A percentile compares a stretch with the other conserved stretches of the same genome.
phyloP scores from a whole-genome alignment of 2,888 invertebrate species.

The Agrenia bidenticulata region DNA sequence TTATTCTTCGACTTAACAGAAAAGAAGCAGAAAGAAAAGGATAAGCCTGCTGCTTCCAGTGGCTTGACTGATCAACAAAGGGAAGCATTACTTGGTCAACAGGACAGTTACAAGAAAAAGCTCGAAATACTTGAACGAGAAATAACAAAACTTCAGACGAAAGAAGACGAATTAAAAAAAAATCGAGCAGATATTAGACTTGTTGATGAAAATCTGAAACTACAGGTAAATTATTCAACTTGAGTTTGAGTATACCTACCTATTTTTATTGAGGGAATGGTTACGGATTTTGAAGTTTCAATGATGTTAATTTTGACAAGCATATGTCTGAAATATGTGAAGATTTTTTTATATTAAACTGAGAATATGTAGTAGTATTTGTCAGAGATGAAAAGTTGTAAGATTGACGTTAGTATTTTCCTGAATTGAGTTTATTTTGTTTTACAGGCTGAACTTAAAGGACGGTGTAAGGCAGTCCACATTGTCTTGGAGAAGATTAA shows the following conservation, averaged over 20 bases:
- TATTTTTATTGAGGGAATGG: not conserved
- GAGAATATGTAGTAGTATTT: constrained; percentile 10
- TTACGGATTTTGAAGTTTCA: not conserved
- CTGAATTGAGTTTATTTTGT: too few relatives aligned
- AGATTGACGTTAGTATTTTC: not conserved
- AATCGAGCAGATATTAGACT: constrained; percentile 41
- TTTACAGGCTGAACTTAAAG: constrained; percentile 72
- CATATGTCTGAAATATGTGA: constrained; percentile 33
- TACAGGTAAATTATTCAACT: constrained; percentile 67
- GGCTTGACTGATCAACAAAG: constrained; percentile 63
- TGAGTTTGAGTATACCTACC: constrained; percentile 16
- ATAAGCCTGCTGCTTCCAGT: constrained; percentile 19
- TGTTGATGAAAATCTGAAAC: constrained; percentile 71
- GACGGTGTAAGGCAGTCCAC: constrained; percentile 77
- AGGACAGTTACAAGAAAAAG: constrained; percentile 78
- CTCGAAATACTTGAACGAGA: constrained; percentile 72
- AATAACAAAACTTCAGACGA: constrained; percentile 73
- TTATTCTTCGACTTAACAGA: constrained; percentile 13
- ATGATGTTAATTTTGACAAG: constrained; percentile 39
- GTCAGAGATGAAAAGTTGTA: not conserved
- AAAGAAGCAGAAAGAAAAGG: constrained; percentile 35
- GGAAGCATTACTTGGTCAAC: constrained; percentile 74
- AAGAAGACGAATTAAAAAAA: constrained; percentile 73
- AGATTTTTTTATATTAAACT: constrained; percentile 2
- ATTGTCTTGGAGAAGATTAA: constrained; percentile 86